Evolutionary conservation across 2,113 vertebrate species (phyloP), one percentile per base, ranked within the genome.

Genomic region (Chloebia gouldiae): DNA sequence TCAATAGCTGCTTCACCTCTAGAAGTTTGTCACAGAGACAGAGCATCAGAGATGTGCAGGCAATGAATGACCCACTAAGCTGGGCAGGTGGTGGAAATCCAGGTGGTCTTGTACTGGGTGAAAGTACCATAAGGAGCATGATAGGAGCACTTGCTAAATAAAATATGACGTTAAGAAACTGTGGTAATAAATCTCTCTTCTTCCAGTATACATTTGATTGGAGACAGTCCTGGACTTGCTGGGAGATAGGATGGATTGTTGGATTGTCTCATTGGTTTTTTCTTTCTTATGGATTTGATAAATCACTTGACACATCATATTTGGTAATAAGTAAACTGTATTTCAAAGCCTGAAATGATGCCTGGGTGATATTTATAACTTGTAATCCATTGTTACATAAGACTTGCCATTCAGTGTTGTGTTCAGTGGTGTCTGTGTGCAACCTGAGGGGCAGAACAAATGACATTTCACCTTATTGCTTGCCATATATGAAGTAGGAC

Each of bases 111-210:
- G 2, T 66, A 39, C 53, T 49, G 64, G 79, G 60, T 90, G 30
- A 16, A 69, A 64, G 42, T 59, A 18, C 39, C 31, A 13, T 0
- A 14, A 75, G 59, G 27, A 80, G 30, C 53, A 17, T 2, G 8
- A 50, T 16, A 85, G 59, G 63, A 81, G 42, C 23, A 39, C 63
- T 87, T 80, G 71, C 47, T 91, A 23, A 77, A 76, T n/a, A 61
- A 86, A 85, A 40, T 4, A 5, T 6, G 17, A 50, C 37, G 59
- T 93, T 95, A 77, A 86, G 75, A 91, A 93, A 66, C 54, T 1
- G 10, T 30, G 68, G 70, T 72, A 50, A 77, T 95, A 94, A 95
- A 91, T 93, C 81, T 91, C 50, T 95, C 81, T 82, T 79, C 75
- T 73, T 42, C 40, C 54, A 63, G 37, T 77, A 47, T n/a, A 1